Evolutionary conservation across 2,797 vertebrate species (phyloP).

Genomic region (Pangasius larnaudii): DNA sequence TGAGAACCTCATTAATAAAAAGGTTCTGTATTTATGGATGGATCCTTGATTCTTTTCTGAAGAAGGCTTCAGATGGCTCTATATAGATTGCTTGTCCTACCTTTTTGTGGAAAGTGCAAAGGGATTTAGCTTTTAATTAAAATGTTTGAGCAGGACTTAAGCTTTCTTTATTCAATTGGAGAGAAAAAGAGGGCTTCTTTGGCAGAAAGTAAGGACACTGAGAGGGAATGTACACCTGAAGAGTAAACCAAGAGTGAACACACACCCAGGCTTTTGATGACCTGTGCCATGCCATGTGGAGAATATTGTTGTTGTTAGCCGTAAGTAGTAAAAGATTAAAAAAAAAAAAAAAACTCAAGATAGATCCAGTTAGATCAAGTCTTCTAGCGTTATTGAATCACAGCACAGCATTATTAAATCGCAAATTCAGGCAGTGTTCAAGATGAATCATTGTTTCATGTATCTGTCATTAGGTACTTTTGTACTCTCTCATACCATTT

Average conservation of each 20-base stretch:
- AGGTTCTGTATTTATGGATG: conserved; percentile 29
- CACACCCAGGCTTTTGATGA: conserved; percentile 35
- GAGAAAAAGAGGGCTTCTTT: background rate
- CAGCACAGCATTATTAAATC: background rate
- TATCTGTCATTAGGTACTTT: background rate
- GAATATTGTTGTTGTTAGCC: background rate
- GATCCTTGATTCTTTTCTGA: conserved; percentile 33
- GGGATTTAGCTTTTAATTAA: conserved; percentile 60
- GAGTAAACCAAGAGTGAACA: conserved; percentile 27
- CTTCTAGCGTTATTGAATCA: background rate
- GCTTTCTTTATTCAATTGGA: conserved; percentile 54
- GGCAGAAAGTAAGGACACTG: conserved; percentile 24
- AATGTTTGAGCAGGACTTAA: conserved; percentile 52
- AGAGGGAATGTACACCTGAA: conserved; percentile 6
- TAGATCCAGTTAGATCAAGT: too few relatives aligned
- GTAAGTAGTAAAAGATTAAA: background rate
- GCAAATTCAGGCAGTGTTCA: background rate
- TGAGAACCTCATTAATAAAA: background rate
- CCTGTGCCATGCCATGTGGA: background rate
- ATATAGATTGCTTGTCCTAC: background rate
- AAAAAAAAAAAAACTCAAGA: background rate
- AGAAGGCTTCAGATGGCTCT: background rate
- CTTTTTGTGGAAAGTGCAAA: conserved; percentile 31
- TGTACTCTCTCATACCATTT: background rate
- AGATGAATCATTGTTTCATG: background rate